A percentile compares a stretch with the other conserved stretches of the same genome.
Evolutionary conservation across 1,140 invertebrate genomes (phyloP).

Genomic region (Drosophila sp.): DNA sequence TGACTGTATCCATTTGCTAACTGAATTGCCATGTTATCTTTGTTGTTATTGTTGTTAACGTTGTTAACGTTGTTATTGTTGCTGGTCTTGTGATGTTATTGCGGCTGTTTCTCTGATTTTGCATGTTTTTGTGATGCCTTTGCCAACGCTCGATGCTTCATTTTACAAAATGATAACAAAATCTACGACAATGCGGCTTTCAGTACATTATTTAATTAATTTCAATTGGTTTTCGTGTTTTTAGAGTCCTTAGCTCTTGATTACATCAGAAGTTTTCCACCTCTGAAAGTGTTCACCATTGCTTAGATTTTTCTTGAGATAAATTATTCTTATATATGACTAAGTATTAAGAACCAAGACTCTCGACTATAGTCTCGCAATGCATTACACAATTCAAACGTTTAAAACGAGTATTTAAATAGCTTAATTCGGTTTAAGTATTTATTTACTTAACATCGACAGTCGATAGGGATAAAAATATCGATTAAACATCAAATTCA

Average conservation of each 20-base stretch:
- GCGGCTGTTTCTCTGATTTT: slow-evolving; percentile 14
- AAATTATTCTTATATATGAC: too few species aligned
- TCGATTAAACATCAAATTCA: too few species aligned
- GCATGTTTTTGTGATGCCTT: slow-evolving; percentile 13
- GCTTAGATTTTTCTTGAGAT: too few species aligned
- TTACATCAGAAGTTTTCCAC: not conserved
- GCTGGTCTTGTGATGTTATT: slow-evolving; percentile 18
- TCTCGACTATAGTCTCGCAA: too few species aligned
- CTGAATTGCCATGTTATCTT: slow-evolving; percentile 43
- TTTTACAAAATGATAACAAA: slow-evolving; percentile 32
- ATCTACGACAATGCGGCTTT: slow-evolving; percentile 39
- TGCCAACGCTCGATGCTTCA: slow-evolving; percentile 19
- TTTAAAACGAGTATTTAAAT: too few species aligned
- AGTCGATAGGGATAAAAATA: too few species aligned
- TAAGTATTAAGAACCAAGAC: too few species aligned
- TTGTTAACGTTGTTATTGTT: slow-evolving; percentile 17
- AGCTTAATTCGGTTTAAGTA: too few species aligned
- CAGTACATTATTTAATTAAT: slow-evolving; percentile 43
- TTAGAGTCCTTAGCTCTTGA: not conserved
- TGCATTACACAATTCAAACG: too few species aligned
- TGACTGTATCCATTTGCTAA: slow-evolving; percentile 47
- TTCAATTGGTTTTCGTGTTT: slow-evolving; percentile 13
- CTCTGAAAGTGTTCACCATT: too few species aligned
- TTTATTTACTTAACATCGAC: too few species aligned
- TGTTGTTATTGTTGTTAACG: slow-evolving; percentile 18